Percentiles rank a stretch among this genome's conserved stretches.
phyloP scores from a whole-genome alignment of 2,113 vertebrate species.

The Anthoscopus minutus region DNA sequence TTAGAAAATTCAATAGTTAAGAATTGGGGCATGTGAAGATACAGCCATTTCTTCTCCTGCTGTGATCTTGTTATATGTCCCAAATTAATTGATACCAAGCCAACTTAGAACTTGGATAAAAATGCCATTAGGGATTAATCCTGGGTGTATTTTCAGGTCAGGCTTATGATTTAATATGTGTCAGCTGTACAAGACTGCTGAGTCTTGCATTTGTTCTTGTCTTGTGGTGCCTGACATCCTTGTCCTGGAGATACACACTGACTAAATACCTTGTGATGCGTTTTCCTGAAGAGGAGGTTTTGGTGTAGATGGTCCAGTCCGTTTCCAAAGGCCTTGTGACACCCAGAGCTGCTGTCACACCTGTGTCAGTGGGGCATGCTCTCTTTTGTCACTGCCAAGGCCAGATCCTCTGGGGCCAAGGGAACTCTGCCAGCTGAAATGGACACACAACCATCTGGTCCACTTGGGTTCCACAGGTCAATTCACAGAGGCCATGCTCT shows the following conservation, averaged over 20 bases:
- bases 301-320: neutral
- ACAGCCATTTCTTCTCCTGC: conserved; percentile 21
- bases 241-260: neutral
- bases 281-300: neutral
- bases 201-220: neutral
- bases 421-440: neutral
- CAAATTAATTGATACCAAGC: conserved; percentile 21
- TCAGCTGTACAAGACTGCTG: neutral
- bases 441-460: neutral
- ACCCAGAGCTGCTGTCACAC: neutral
- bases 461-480: fast-evolving
- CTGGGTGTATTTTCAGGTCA: neutral
- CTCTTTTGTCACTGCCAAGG: neutral
- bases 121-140: neutral
- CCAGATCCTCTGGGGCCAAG: neutral
- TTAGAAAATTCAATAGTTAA: conserved; percentile 31
- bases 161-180: neutral
- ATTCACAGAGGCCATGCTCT: neutral
- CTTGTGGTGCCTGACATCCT: neutral
- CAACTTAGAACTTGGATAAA: conserved; percentile 6
- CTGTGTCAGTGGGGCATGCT: fast-evolving
- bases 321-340: neutral
- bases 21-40: conserved; percentile 4
- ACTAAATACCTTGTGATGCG: neutral
- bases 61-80: conserved; percentile 27